phyloP scores from a whole-genome alignment of 2,113 vertebrate species.

The Colossoma macropomum region DNA sequence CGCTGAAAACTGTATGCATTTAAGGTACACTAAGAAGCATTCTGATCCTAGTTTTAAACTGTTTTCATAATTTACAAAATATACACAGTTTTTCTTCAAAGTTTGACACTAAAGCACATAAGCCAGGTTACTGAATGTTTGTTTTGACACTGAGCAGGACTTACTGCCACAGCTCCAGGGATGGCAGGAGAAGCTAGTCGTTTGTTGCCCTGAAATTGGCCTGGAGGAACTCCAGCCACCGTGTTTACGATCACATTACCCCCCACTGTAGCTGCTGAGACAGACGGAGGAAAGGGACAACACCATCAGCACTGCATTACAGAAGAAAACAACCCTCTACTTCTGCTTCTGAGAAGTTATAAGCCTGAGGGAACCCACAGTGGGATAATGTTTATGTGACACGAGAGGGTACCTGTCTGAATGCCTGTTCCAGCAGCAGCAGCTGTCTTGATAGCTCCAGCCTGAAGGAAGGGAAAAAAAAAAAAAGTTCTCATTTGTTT shows the following conservation, averaged over 20 bases:
- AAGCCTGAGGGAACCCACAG: not conserved
- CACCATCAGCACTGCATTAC: not conserved
- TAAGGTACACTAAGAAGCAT: not conserved
- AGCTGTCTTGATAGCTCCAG: constrained; percentile 91
- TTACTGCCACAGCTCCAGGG: constrained; percentile 86
- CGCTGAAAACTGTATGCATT: too few relatives aligned
- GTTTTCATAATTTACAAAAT: too few relatives aligned
- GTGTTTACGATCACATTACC: constrained; percentile 96
- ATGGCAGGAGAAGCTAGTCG: constrained; percentile 89
- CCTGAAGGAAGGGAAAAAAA: constrained; percentile 74
- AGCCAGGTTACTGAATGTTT: too few relatives aligned
- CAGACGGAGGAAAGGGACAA: constrained; percentile 48
- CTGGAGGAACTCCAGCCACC: constrained; percentile 86
- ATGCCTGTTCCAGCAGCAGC: constrained; percentile 88
- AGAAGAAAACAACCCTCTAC: not conserved
- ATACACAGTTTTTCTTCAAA: not conserved
- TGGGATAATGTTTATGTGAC: not conserved
- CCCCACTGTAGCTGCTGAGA: constrained; percentile 84
- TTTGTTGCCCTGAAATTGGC: constrained; percentile 94
- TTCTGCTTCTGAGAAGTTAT: not conserved
- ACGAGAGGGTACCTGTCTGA: constrained; percentile 82
- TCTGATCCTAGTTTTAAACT: too few relatives aligned
- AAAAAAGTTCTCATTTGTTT: not conserved
- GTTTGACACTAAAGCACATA: not conserved
- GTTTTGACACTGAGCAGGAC: constrained; percentile 55